These are phyloP conservation scores for Microhierax caerulescens DNA, from an alignment of 2,797 vertebrate genomes.

Conservation along the genomic window DNA sequence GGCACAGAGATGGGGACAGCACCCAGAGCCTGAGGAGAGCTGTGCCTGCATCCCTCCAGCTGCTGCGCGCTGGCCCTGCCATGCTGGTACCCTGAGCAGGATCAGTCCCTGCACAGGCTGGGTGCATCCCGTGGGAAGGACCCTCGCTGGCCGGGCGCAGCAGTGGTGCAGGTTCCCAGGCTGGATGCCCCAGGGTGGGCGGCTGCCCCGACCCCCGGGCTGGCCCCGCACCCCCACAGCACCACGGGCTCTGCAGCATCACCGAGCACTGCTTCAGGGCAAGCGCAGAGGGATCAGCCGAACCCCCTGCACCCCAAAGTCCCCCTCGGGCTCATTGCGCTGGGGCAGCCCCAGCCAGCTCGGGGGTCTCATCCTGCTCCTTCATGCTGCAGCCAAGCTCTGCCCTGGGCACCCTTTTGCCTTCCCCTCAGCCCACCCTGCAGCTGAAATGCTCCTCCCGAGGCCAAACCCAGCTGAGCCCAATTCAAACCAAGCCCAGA, in stretches of 20 bases:
- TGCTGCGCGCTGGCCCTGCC: background rate
- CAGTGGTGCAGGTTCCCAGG: background rate
- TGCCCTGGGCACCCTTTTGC: background rate
- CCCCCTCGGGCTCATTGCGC: background rate
- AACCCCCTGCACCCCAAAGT: accelerated
- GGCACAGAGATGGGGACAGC: background rate
- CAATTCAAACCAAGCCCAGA: no score
- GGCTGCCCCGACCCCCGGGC: background rate
- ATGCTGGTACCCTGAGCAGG: background rate
- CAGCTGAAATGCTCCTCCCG: background rate
- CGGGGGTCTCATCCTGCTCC: background rate
- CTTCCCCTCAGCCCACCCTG: background rate
- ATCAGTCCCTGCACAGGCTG: background rate
- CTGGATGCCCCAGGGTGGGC: no score
- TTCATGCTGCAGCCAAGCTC: background rate
- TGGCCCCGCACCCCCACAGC: background rate
- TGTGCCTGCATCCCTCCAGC: background rate
- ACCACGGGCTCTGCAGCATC: background rate
- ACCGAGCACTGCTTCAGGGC: background rate
- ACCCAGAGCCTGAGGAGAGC: no score
- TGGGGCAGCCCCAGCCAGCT: background rate
- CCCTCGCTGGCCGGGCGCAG: accelerated
- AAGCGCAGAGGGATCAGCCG: accelerated
- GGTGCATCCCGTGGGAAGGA: background rate
- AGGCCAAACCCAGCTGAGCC: background rate